Conservation (phyloP, 2,113 vertebrate species). For the Eudorcas thomsonii region DNA sequence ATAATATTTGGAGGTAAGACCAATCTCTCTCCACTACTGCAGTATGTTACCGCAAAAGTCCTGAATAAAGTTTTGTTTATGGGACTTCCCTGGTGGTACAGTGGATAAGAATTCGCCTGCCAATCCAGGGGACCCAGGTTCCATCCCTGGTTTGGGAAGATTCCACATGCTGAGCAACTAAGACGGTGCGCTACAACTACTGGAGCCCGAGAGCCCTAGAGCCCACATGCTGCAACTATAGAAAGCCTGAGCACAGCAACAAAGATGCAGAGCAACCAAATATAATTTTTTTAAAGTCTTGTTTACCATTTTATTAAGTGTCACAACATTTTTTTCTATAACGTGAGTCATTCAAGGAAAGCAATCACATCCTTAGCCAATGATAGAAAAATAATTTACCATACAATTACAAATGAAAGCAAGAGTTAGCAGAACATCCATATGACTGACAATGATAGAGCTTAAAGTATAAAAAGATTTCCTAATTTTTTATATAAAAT, state of each 20-base stretch:
- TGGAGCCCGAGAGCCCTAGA: neutral
- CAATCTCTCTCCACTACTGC: neutral
- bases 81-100: neutral
- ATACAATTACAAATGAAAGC: neutral
- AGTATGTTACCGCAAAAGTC: neutral
- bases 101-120: neutral
- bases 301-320: neutral
- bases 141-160: neutral
- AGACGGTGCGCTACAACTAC: neutral
- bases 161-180: neutral
- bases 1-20: neutral
- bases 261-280: neutral
- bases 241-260: neutral
- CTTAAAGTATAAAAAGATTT: neutral
- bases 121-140: neutral
- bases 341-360: neutral
- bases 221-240: neutral
- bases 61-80: neutral
- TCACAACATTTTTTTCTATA: neutral
- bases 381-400: conserved; percentile 9
- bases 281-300: neutral
- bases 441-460: neutral
- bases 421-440: neutral
- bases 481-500: neutral
- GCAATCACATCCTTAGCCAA: neutral